These are phyloP conservation scores for Machimus atricapillus DNA, from an alignment of 2,888 invertebrate species.

Conservation along the genomic window DNA sequence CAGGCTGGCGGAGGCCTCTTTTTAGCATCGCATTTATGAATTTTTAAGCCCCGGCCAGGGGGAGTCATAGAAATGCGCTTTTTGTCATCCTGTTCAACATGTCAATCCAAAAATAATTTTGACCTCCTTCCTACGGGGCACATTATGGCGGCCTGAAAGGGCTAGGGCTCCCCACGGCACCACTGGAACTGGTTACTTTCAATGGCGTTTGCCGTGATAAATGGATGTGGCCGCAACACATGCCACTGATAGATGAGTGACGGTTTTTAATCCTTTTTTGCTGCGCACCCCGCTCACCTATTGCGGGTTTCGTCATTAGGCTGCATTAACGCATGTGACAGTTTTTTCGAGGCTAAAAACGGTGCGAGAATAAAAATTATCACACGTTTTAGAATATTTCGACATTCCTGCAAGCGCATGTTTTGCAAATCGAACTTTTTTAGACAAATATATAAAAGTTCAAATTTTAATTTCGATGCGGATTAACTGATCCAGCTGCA, in stretches of 20 bases:
- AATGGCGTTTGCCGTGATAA: conserved; percentile 20
- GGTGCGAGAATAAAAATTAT: neutral
- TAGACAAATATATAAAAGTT: neutral
- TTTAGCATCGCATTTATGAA: neutral
- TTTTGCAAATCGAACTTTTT: neutral
- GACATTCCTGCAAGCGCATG: neutral
- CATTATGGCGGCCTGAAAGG: neutral
- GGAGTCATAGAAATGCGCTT: neutral
- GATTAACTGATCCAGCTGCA: neutral
- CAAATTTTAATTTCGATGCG: neutral
- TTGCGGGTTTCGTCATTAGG: neutral
- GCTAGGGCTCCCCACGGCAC: neutral
- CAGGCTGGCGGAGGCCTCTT: neutral
- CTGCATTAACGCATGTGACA: neutral
- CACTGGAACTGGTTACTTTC: neutral
- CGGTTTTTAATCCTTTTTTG: neutral
- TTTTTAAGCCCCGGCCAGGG: neutral
- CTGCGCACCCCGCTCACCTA: neutral
- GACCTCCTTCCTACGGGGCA: conserved; percentile 7
- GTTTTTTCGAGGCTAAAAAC: neutral
- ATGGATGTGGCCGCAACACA: conserved; percentile 1
- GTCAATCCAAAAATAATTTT: conserved; percentile 31
- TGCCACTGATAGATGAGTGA: conserved; percentile 3
- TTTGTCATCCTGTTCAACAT: conserved; percentile 9
- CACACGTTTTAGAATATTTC: neutral